Base-by-base conservation (phyloP, 2,797 vertebrate genomes). In the Chromobotia macracanthus region DNA sequence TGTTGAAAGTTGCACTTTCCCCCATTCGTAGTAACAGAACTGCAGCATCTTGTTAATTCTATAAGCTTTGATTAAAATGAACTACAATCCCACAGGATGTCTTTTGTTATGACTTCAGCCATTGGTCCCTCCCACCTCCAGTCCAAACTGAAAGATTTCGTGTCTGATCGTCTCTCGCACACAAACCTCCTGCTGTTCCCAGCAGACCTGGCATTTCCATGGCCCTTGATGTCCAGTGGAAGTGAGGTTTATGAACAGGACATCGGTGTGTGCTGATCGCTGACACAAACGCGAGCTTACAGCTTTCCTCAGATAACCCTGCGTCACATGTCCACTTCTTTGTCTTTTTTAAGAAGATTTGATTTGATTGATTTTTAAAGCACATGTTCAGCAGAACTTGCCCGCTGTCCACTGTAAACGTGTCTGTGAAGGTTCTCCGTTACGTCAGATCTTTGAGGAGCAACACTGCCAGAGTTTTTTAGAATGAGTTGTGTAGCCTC, bases 141-240 rank as follows among this genome's bases (percentile, higher is more conserved):
- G 65, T 73, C 56, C 50, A 79, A 3, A 0, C 73, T 41, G 77
- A 68, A 50, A 68, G 31, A 77, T 72, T 82, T 80, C 60, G 83
- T 35, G 58, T 71, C 69, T 74, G 58, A 61, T 63, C 82, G 77
- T 71, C 81, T 86, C 83, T 86, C 61, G 67, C 75, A 69, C 60
- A 19, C 13, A 56, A 10, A 25, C 21, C 64, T 11, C 69, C 71
- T 0, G 9, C 65, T 60, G 46, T 64, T 84, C 82, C 63, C 82
- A 75, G 86, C 44, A 0, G 80, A 77, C 67, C 72, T 84, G 84
- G 79, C 85, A 82, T 88, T 87, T 87, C 66, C 77, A 77, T 82
- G 79, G 53, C 83, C 70, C 88, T 76, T 83, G 81, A 85, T 82
- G 78, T 85, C 64, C 15, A 31, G 50, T 65, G 53, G 38, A 77